Conservation (phyloP, 37 sponge, comb jelly and placozoan genomes). For the Spongilla lacustris region DNA sequence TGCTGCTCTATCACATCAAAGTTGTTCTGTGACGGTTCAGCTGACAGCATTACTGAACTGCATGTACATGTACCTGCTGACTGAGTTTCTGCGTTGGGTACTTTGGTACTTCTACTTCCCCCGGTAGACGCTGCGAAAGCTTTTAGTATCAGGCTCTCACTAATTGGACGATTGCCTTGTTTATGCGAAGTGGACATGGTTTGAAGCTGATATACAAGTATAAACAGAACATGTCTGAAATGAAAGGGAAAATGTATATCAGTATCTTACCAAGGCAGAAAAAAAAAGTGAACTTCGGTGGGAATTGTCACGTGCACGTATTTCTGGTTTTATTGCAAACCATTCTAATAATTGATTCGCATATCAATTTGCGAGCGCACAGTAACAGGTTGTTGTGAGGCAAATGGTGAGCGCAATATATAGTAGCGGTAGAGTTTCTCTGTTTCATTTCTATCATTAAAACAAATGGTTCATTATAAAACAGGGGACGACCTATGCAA, state of each 20-base stretch:
- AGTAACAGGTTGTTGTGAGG: background rate
- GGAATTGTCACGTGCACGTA: background rate
- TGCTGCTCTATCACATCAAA: background rate
- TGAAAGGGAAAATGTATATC: background rate
- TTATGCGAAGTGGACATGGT: background rate
- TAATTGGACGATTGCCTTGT: background rate
- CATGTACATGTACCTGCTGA: background rate
- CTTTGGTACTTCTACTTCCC: background rate
- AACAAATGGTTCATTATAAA: too few species aligned
- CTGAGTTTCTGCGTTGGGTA: background rate
- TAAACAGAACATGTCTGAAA: background rate
- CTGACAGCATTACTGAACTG: background rate
- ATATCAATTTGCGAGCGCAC: background rate
- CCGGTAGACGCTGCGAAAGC: background rate
- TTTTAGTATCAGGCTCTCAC: background rate
- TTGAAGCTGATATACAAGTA: background rate
- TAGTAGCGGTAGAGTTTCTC: constrained; percentile 2
- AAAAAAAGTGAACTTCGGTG: too few species aligned
- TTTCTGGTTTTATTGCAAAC: background rate
- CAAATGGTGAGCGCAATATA: background rate
- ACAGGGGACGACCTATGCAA: too few species aligned
- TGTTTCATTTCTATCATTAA: background rate
- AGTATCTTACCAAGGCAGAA: background rate
- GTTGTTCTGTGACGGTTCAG: background rate
- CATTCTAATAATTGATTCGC: background rate